These are phyloP conservation scores for Hepsetus odoe DNA, from an alignment of 2,113 vertebrate species.

Conservation along the genomic window DNA sequence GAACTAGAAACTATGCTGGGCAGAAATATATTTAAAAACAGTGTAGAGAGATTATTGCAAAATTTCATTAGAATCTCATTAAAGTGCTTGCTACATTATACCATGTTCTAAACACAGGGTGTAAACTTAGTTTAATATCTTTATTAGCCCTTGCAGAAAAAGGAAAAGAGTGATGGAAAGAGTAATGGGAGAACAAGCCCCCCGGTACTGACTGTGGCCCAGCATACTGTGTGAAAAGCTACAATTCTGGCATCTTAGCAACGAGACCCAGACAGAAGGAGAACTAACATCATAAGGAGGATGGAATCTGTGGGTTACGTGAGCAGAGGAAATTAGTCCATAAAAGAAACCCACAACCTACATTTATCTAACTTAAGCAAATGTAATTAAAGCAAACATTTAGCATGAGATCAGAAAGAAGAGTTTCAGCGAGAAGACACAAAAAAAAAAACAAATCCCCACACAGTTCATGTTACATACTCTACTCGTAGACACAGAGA, in stretches of 20 bases:
- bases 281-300: neutral
- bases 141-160: neutral
- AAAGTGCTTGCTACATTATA: neutral
- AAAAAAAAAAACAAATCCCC: neutral
- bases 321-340: neutral
- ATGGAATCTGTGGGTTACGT: neutral
- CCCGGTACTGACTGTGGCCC: neutral
- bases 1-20: too few species aligned
- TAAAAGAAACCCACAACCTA: neutral
- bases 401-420: neutral
- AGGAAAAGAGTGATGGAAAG: neutral
- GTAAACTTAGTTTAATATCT: neutral
- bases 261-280: neutral
- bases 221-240: conserved; percentile 12
- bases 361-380: neutral
- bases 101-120: neutral
- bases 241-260: conserved; percentile 24
- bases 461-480: neutral
- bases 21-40: too few species aligned
- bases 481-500: neutral
- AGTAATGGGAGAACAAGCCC: neutral
- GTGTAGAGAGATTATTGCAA: too few species aligned
- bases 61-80: too few species aligned
- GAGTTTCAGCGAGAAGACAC: neutral
- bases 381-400: neutral